A percentile compares a stretch with the other conserved stretches of the same genome.
These are phyloP conservation scores for Trichogramma pretiosum DNA, from an alignment of 1,140 invertebrate genomes.

Conservation along the genomic window DNA sequence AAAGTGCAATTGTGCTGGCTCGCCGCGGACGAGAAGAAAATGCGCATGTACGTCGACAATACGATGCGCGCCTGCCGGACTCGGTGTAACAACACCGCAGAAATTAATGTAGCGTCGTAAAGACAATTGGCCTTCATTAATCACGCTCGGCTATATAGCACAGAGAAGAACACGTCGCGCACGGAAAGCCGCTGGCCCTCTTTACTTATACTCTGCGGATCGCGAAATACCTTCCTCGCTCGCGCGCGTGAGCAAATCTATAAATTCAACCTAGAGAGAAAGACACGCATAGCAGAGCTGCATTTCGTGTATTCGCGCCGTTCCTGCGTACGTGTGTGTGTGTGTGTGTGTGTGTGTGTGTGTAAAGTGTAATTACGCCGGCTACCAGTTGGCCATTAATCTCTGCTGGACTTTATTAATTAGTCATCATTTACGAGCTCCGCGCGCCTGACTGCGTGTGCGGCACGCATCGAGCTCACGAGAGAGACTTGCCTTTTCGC, in stretches of 20 bases:
- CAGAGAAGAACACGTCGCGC: no score
- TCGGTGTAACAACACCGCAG: no score
- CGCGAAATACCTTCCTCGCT: conserved; percentile 15
- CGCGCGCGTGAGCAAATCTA: conserved; percentile 23
- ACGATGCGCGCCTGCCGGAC: neutral
- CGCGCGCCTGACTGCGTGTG: neutral
- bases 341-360: no score
- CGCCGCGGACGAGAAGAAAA: neutral
- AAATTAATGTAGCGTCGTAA: conserved; percentile 30
- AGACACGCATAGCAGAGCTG: no score
- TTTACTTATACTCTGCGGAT: neutral
- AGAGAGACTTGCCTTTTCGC: no score
- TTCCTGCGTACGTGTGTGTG: no score
- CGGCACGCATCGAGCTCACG: no score
- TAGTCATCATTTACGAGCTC: conserved; percentile 17
- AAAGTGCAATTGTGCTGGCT: no score
- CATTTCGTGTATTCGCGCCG: conserved; percentile 1
- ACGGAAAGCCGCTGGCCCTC: no score
- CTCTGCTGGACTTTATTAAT: conserved; percentile 24
- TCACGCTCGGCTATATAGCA: conserved; percentile 14
- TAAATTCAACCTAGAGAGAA: no score
- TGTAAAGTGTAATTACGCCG: conserved; percentile 23
- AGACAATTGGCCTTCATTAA: conserved; percentile 30
- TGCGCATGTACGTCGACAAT: neutral
- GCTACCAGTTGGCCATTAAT: conserved; percentile 20